phyloP scores from a whole-genome alignment of 2,797 vertebrate genomes.

The Enteromius mattozi region DNA sequence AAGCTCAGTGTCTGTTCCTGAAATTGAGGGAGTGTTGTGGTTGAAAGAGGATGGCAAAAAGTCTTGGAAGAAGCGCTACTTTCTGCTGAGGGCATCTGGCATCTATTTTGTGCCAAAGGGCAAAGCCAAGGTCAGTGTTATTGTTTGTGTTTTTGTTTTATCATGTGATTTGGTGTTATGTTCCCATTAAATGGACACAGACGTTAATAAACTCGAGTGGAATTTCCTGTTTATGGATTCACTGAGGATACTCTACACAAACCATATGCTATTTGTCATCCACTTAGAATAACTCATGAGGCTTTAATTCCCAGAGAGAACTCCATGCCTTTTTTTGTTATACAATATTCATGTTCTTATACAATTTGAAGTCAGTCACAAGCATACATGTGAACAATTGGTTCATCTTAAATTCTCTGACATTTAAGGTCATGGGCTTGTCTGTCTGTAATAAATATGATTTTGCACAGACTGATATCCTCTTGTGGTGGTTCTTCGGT shows the following conservation, averaged over 20 bases:
- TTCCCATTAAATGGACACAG: conserved; percentile 59
- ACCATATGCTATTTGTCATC: conserved; percentile 47
- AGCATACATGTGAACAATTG: not conserved
- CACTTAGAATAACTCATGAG: conserved; percentile 16
- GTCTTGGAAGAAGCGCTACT: conserved; percentile 92
- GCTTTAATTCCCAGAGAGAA: conserved; percentile 8
- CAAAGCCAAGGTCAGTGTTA: conserved; percentile 81
- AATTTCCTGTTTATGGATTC: conserved; percentile 73
- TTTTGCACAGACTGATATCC: conserved; percentile 1
- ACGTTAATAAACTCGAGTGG: conserved; percentile 56
- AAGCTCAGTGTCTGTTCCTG: conserved; percentile 88
- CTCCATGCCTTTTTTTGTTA: not conserved
- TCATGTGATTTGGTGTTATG: conserved; percentile 21
- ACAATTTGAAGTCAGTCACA: not conserved
- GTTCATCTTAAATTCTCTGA: not conserved
- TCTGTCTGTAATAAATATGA: not conserved
- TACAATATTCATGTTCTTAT: not conserved
- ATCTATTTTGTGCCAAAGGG: conserved; percentile 92
- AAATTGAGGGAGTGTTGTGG: conserved; percentile 90
- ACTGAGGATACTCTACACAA: conserved; percentile 51
- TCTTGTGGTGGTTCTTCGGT: not conserved
- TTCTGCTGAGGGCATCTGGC: conserved; percentile 88
- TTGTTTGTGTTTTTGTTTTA: conserved; percentile 8
- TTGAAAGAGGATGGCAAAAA: conserved; percentile 92
- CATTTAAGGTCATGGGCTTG: not conserved